Evolutionary conservation across 2,888 invertebrate genomes (phyloP), one percentile per base, ranked within the genome.

Genomic region (Apomyelois bistriatella): DNA sequence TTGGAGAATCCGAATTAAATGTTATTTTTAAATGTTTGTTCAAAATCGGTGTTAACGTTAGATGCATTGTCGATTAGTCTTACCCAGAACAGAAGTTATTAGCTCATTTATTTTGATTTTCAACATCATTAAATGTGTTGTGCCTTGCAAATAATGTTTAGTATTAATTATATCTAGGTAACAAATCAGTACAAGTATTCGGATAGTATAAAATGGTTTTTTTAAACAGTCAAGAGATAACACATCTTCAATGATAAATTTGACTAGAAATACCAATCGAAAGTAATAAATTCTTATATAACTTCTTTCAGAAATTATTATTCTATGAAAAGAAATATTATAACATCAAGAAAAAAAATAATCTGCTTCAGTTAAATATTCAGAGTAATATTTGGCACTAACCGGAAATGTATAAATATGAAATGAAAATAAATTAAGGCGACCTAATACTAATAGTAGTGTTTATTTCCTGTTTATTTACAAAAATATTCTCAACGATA

Each of bases 371-470:
- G 30, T 30, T 15, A 32, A 42, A 28, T 15, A 9, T 32, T 43
- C 36, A n/a, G 12, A 5, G 9, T 10, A 1, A 3, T 17, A 48
- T 48, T 48, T 48, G 48, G 48, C 48, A 48, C 48, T 12, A 16
- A 22, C 17, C 13, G 22, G 13, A 38, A 48, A 13, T 50, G 13
- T 32, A 22, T 49, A n/a, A 5, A 3, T 36, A 6, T 30, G 37
- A 50, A 52, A 53, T 53, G 47, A 54, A 36, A 58, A 61, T 58
- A 62, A 62, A 57, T 57, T 22, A 57, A 59, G 60, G 54, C 56
- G 56, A 54, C 57, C 58, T 64, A 65, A 56, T 22, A 22, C 22
- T 22, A 3, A 22, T 3, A 22, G 22, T 22, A 3, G 22, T 22
- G 5, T 22, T 22, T 22, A 22, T 47, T 35, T 46, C 32, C 32